Evolutionary conservation across 2,113 vertebrate species (phyloP).

Genomic region (Lichenostomus cassidix): DNA sequence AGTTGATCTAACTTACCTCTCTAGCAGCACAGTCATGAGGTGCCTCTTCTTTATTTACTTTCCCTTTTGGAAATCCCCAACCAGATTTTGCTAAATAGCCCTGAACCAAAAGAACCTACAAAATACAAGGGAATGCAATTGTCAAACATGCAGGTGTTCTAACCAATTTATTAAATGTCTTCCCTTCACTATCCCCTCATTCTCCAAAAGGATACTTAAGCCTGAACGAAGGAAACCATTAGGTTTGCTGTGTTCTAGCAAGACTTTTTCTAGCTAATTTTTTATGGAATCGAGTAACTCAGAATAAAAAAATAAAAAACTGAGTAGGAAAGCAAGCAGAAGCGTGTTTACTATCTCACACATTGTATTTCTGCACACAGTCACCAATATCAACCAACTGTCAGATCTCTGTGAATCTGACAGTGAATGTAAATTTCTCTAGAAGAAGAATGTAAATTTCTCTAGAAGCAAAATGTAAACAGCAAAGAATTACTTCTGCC

Average conservation of each 20-base stretch:
- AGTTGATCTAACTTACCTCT: slow-evolving; percentile 79
- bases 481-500: background rate
- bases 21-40: slow-evolving; percentile 95
- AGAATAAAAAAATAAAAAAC: background rate
- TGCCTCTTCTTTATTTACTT: slow-evolving; percentile 97
- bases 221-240: background rate
- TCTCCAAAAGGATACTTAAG: background rate
- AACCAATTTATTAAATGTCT: background rate
- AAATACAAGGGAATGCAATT: slow-evolving; percentile 1
- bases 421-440: background rate
- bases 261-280: fast-evolving
- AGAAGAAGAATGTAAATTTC: background rate
- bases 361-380: background rate
- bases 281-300: background rate
- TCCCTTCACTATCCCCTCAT: background rate
- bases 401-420: background rate
- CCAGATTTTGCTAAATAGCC: slow-evolving; percentile 97
- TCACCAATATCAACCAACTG: background rate
- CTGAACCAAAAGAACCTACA: slow-evolving; percentile 92
- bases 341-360: background rate
- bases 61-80: slow-evolving; percentile 98
- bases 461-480: background rate
- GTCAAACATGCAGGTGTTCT: background rate
- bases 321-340: background rate
- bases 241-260: background rate